Base-by-base conservation (phyloP, 1,140 invertebrate species). In the Drosophila pseudoobscura region DNA sequence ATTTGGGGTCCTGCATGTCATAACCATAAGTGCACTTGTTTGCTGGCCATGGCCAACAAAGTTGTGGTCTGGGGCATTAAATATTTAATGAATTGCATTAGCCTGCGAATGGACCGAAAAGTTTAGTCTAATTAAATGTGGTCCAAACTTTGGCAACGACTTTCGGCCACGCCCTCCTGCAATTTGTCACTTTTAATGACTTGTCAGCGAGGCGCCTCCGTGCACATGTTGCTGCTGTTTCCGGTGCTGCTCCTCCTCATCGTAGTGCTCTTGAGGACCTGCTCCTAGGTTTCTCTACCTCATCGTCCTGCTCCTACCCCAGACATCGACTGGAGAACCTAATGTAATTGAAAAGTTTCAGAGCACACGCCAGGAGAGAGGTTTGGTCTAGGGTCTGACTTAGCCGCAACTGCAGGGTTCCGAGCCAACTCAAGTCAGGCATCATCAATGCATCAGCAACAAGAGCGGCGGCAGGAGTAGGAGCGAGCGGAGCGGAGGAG, bases 121-220 rank as follows among this genome's bases (percentile, higher is more conserved):
- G 55, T 84, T 84, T 74, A 66, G 77, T 70, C 78, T 84, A 84
- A 84, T 84, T 84, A 84, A 84, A 84, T 84, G 80, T 54, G 77
- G 73, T 64, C 17, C 50, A 76, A 84, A 72, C 59, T 85, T 85
- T 73, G 60, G 52, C 64, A 77, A 77, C 31, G 62, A 82, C 68
- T 74, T 76, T 64, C 31, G 62, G 60, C 78, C 65, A 61, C 75
- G 66, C 71, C 79, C 56, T 51, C 22, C 31, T 55, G 70, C 83
- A 87, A 82, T 88, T 87, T 87, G 83, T 88, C 83, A 82, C 61
- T 82, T 80, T 65, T 87, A 87, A 87, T 87, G 83, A 88, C 82
- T 85, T 82, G 77, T 87, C 80, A 80, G 72, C 79, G 75, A 39
- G 75, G 70, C 75, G 79, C 63, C 71, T 82, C 41, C 54, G 47